These are phyloP conservation scores for Burhinus oedicnemus DNA, from an alignment of 2,113 vertebrate genomes.

Conservation along the genomic window DNA sequence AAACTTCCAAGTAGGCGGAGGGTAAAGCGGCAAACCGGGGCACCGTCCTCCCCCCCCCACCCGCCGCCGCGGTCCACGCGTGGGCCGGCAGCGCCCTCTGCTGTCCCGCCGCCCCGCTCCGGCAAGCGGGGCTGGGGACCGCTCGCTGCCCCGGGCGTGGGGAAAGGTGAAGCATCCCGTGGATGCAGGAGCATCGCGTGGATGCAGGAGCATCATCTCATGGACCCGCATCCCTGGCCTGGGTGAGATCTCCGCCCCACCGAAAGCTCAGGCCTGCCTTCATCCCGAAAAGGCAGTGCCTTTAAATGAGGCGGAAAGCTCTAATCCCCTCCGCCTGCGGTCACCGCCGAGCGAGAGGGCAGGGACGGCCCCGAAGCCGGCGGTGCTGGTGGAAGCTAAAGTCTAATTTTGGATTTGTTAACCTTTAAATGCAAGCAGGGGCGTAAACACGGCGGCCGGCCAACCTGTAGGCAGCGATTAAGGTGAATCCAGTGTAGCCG, in stretches of 20 bases:
- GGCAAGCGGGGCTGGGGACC: neutral
- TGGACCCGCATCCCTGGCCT: neutral
- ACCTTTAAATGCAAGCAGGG: neutral
- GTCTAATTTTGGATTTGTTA: fast-evolving
- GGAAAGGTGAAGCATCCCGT: fast-evolving
- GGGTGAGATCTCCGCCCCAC: neutral
- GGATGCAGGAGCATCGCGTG: neutral
- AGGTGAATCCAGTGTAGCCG: neutral
- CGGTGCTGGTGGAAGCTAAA: neutral
- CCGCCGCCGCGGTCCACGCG: neutral
- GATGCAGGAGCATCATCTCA: neutral
- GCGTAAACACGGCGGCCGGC: fast-evolving
- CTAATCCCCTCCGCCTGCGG: neutral
- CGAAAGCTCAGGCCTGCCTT: neutral
- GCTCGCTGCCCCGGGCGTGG: neutral
- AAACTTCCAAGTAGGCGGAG: neutral
- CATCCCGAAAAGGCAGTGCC: neutral
- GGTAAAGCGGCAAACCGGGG: too few relatives aligned
- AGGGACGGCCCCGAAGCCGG: neutral
- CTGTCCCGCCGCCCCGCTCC: neutral
- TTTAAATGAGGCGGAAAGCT: neutral
- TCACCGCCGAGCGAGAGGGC: neutral
- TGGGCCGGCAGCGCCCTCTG: slow-evolving; percentile 68
- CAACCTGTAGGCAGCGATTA: neutral
- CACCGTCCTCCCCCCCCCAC: too few relatives aligned